phyloP scores from a whole-genome alignment of 1,140 invertebrate species.

The Megalopta genalis region DNA sequence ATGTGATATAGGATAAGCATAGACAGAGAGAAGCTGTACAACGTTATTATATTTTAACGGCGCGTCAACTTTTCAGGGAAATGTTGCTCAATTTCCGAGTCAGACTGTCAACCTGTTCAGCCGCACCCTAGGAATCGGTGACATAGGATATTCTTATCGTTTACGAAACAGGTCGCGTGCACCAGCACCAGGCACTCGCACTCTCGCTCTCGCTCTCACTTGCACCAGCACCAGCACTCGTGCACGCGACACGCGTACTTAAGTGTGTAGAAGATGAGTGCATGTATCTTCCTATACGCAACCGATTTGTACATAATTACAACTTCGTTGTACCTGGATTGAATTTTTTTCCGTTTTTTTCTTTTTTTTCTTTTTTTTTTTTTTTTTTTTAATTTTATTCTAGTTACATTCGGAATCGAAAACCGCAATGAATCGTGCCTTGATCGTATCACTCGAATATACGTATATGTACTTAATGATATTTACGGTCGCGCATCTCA shows the following conservation, averaged over 20 bases:
- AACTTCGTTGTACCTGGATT: slow-evolving; percentile 28
- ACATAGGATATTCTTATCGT: slow-evolving; percentile 3
- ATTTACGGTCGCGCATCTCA: background rate
- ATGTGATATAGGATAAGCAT: slow-evolving; percentile 44
- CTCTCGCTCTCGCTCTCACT: no score
- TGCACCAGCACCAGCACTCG: background rate
- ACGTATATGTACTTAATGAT: background rate
- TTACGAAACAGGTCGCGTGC: background rate
- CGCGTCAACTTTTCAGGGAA: slow-evolving; percentile 31
- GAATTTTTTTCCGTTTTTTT: background rate
- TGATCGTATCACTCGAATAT: background rate
- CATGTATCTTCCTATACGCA: background rate
- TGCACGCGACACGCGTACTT: background rate
- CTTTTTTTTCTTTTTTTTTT: no score
- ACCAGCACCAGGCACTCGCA: no score
- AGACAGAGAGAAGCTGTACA: background rate
- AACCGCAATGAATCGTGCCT: background rate
- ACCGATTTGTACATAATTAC: slow-evolving; percentile 19
- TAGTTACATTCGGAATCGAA: background rate
- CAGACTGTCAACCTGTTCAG: background rate
- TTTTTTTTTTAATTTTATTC: no score
- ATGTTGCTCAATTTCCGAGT: slow-evolving; percentile 18
- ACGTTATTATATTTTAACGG: background rate
- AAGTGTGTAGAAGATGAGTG: background rate
- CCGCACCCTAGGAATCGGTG: background rate